phyloP scores from a whole-genome alignment of 1,140 invertebrate genomes.

The Bactericera cockerelli region DNA sequence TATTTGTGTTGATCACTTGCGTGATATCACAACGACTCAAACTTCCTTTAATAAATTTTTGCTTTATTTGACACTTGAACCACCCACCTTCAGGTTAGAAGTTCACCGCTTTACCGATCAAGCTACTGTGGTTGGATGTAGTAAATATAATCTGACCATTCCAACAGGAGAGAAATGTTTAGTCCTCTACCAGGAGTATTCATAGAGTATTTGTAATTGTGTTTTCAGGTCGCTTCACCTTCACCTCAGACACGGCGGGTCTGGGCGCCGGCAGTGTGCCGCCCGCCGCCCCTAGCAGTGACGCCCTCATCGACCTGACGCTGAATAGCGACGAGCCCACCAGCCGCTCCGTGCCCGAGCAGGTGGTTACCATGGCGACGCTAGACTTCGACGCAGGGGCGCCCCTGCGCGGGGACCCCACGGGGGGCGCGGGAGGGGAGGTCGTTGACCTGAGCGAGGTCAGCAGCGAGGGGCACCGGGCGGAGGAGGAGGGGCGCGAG shows the following conservation, averaged over 20 bases:
- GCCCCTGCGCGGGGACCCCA: not conserved
- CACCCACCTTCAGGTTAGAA: too few species aligned
- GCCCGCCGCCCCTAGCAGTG: not conserved
- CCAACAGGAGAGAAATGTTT: too few species aligned
- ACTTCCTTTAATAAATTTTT: too few species aligned
- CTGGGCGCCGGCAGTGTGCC: constrained; percentile 13
- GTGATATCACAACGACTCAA: too few species aligned
- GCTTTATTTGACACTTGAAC: too few species aligned
- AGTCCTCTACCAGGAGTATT: too few species aligned
- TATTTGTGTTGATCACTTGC: too few species aligned
- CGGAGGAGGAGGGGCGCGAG: not conserved
- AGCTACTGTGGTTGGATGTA: too few species aligned
- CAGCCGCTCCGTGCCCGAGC: not conserved
- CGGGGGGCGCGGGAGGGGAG: not conserved
- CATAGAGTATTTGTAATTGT: too few species aligned
- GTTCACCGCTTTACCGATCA: too few species aligned
- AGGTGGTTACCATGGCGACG: not conserved
- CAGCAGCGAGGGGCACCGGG: not conserved
- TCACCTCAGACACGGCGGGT: constrained; percentile 37
- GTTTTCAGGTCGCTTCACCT: constrained; percentile 45
- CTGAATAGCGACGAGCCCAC: not conserved
- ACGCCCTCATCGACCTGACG: not conserved
- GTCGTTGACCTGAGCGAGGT: not conserved
- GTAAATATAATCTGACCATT: too few species aligned
- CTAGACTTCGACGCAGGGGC: not conserved